A percentile compares a stretch with the other conserved stretches of the same genome.
Evolutionary conservation across 1,140 invertebrate genomes (phyloP).

Genomic region (Drosophila sp.): DNA sequence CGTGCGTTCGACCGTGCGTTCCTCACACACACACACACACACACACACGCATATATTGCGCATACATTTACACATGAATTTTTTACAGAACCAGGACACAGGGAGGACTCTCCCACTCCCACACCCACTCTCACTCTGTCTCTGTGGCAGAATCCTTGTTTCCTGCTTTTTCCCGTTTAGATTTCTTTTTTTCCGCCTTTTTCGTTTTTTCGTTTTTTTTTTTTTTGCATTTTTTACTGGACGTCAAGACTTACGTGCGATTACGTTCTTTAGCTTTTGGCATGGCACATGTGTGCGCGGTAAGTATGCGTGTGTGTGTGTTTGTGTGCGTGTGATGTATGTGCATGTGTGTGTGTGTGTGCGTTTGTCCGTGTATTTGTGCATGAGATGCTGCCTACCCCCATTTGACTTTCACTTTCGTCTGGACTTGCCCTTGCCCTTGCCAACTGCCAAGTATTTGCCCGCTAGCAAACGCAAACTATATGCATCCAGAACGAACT

Average conservation of each 20-base stretch:
- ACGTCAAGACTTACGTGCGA: slow-evolving; percentile 76
- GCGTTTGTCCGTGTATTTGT: slow-evolving; percentile 21
- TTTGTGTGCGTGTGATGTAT: slow-evolving; percentile 11
- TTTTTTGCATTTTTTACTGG: slow-evolving; percentile 77
- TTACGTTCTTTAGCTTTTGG: slow-evolving; percentile 70
- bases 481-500: neutral
- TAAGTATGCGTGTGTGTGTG: slow-evolving; percentile 21
- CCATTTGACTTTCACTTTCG: slow-evolving; percentile 72
- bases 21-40: slow-evolving; percentile 42
- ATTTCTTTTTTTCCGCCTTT: slow-evolving; percentile 1
- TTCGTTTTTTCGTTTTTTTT: neutral
- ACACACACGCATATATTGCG: slow-evolving; percentile 22
- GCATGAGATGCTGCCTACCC: slow-evolving; percentile 55
- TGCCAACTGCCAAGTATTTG: slow-evolving; percentile 37
- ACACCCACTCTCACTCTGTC: no score
- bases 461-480: slow-evolving; percentile 41
- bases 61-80: slow-evolving; percentile 59
- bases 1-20: slow-evolving; percentile 56
- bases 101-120: neutral
- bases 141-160: slow-evolving; percentile 52
- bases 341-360: slow-evolving; percentile 12
- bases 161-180: slow-evolving; percentile 53
- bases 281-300: slow-evolving; percentile 52
- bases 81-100: slow-evolving; percentile 55
- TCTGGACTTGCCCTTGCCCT: slow-evolving; percentile 54